Percentiles rank a stretch among this genome's conserved stretches.
phyloP scores from a whole-genome alignment of 2,888 invertebrate genomes.

The Leptinotarsa haldemani region DNA sequence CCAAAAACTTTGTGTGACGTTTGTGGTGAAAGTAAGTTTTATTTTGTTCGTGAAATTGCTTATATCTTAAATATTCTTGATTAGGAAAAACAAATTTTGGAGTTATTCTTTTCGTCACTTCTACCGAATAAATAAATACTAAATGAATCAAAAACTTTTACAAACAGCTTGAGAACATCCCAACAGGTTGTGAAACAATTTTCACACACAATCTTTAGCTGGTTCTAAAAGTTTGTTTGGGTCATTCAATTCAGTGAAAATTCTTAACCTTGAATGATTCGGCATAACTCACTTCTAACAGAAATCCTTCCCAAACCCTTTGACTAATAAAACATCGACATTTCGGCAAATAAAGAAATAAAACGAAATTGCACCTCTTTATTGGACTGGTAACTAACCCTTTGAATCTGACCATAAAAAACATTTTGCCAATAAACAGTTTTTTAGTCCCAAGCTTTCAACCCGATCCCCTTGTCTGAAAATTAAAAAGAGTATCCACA shows the following conservation, averaged over 20 bases:
- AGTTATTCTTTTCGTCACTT: too few relatives aligned
- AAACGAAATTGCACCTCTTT: slow-evolving; percentile 22
- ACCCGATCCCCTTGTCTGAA: background rate
- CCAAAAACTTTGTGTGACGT: too few relatives aligned
- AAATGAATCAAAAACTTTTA: too few relatives aligned
- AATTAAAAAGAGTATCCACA: background rate
- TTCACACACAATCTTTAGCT: too few relatives aligned
- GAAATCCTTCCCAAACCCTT: background rate
- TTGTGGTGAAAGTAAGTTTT: too few relatives aligned
- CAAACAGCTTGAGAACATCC: too few relatives aligned
- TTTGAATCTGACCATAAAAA: slow-evolving; percentile 9
- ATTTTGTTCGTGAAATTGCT: too few relatives aligned
- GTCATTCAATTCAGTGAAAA: background rate
- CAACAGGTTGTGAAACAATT: too few relatives aligned
- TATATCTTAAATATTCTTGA: too few relatives aligned
- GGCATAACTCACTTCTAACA: background rate
- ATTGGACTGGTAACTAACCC: slow-evolving; percentile 13
- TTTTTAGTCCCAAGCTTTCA: background rate
- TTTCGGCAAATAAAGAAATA: slow-evolving; percentile 25
- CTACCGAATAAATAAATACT: too few relatives aligned
- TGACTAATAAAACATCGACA: background rate
- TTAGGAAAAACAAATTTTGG: too few relatives aligned
- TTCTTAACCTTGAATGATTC: background rate
- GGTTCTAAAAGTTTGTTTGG: too few relatives aligned
- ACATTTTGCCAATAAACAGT: slow-evolving; percentile 9